Base-by-base conservation (phyloP, 2,797 vertebrate genomes). In the Nothura maculosa region DNA sequence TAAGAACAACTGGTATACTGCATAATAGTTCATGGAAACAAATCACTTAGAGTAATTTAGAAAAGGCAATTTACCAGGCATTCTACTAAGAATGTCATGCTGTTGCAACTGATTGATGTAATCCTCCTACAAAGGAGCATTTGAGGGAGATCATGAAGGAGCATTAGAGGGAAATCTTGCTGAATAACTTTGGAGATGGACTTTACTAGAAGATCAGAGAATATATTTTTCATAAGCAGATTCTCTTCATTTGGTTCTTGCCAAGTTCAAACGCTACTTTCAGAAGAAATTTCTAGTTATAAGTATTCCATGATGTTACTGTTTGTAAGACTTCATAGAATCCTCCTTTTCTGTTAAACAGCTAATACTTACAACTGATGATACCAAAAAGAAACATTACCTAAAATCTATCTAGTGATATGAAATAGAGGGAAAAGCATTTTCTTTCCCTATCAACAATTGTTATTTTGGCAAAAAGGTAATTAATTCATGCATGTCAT, bases 1-100 rank as follows among this genome's bases (percentile, higher is more conserved):
- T 61, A 66, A 48, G 36, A 2, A 21, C 0, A 0, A 8, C 21
- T 48, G 8, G 1, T 45, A 13, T 79, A 54, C 7, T 63, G 13
- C 38, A 19, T 19, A 21, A 16, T 34, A 86, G 14, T 38, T 81
- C 58, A 30, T 7, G 78, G 38, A 81, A 72, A 54, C 13, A 68
- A 87, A 40, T 67, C 64, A 11, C 6, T 68, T 66, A 0, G 2
- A 1, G 7, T 76, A 36, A 42, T 75, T 81, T 81, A 30, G 7
- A 18, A 86, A 84, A 86, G 10, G 38, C n/a, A 58, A 17, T 12
- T 81, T 75, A 2, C 4, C 0, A 60, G 20, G 68, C 3, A 30
- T 78, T 74, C 45, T 50, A 1, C 22, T 78, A 20, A 9, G n/a
- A 74, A 22, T 34, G 36, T 12, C 15, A 45, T 52, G 5, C 8